Percentiles rank a stretch among this genome's conserved stretches.
Evolutionary conservation across 2,797 vertebrate species (phyloP).

Genomic region (Megalops cyprinoides): DNA sequence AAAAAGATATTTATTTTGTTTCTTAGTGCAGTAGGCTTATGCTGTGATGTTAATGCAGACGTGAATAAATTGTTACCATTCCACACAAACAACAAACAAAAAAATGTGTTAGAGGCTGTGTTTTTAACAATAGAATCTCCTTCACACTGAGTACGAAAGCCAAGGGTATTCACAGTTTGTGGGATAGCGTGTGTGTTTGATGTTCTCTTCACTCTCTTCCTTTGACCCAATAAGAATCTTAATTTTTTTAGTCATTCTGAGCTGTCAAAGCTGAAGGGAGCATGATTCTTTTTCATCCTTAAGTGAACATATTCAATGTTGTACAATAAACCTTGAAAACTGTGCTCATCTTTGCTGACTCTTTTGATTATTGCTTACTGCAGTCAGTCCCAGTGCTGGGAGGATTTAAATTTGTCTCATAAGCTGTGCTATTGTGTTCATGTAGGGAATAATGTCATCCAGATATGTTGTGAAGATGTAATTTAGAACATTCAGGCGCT

Average conservation of each 20-base stretch:
- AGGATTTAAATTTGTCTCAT: conserved; percentile 29
- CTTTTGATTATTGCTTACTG: conserved; percentile 2
- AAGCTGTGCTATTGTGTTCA: conserved; percentile 2
- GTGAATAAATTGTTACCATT: no score
- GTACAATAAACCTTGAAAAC: not conserved
- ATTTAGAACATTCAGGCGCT: conserved; percentile 44
- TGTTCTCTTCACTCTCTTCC: not conserved
- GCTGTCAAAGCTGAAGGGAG: not conserved
- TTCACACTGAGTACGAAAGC: no score
- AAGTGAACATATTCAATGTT: not conserved
- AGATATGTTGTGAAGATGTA: conserved; percentile 53
- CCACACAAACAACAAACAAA: no score
- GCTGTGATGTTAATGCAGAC: no score
- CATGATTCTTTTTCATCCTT: not conserved
- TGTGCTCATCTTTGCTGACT: not conserved
- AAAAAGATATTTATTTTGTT: no score
- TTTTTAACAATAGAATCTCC: no score
- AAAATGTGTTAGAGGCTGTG: no score
- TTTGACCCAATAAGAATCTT: not conserved
- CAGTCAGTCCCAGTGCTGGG: not conserved
- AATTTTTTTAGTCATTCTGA: no score
- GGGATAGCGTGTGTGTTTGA: not conserved
- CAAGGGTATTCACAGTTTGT: no score
- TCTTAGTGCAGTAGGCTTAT: no score
- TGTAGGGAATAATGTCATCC: conserved; percentile 45